Percentiles rank a stretch among this genome's conserved stretches.
These are phyloP conservation scores for Thereva unica DNA, from an alignment of 2,888 invertebrate genomes.

Conservation along the genomic window DNA sequence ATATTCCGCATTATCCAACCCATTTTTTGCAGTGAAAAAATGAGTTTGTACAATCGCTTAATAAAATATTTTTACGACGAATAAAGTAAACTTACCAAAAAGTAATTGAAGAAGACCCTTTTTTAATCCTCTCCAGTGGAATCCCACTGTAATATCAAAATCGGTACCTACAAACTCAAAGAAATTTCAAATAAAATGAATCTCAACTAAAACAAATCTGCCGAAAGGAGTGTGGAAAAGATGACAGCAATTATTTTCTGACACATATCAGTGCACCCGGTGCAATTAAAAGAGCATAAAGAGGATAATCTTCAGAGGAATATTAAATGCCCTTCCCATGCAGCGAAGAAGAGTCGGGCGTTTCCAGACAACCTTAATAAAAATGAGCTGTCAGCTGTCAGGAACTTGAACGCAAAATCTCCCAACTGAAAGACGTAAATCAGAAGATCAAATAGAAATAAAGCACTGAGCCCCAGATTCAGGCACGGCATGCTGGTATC, in stretches of 20 bases:
- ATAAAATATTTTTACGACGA: too few species aligned
- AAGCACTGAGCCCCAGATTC: not conserved
- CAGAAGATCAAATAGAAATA: slow-evolving; percentile 15
- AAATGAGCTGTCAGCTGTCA: slow-evolving; percentile 18
- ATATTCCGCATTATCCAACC: too few species aligned
- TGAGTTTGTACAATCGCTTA: too few species aligned
- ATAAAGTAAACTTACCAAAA: too few species aligned
- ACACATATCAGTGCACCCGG: not conserved
- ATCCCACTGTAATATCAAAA: too few species aligned
- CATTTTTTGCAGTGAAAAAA: too few species aligned
- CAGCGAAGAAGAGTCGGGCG: not conserved
- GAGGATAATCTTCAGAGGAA: slow-evolving; percentile 1
- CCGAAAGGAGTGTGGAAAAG: too few species aligned
- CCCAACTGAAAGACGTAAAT: slow-evolving; percentile 21
- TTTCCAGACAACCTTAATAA: not conserved
- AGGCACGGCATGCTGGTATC: not conserved
- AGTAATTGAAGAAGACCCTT: too few species aligned
- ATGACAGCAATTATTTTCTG: not conserved
- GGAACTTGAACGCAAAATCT: slow-evolving; percentile 7
- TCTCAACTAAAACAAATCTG: too few species aligned
- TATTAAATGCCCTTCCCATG: not conserved
- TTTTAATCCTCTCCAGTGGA: too few species aligned
- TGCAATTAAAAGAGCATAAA: slow-evolving; percentile 16
- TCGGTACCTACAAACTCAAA: too few species aligned
- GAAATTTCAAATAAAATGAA: too few species aligned